Evolutionary conservation across 2,797 vertebrate genomes (phyloP), one percentile per base, ranked within the genome.

Genomic region (Bryconaethiops microstoma): DNA sequence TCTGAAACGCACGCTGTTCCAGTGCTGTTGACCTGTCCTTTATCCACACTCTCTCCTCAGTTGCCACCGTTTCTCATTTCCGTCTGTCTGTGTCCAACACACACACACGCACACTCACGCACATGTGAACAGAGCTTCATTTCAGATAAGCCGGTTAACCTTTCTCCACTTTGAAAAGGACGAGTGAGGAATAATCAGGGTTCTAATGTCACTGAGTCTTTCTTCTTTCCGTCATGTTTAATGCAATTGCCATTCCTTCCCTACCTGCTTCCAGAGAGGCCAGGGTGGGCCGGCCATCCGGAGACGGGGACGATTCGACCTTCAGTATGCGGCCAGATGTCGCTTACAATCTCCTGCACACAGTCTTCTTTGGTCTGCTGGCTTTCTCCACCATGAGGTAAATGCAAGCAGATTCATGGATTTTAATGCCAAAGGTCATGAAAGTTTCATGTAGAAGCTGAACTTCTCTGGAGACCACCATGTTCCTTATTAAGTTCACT

Each of bases 381-480:
- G 97, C 96, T 8, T 90, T 97, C 90, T 98, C 96, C 90, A 99
- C 97, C 6, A 98, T 99, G 98, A 98, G 98, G 98, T 99, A 83
- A 91, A 5, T 3, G 59, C n/a, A 63, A 35, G 5, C 19, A 21
- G 7, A 74, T 69, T 60, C 23, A 29, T 23, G 45, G 29, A 65
- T 3, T 13, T 35, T 2, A 21, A 7, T 8, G 13, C 3, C 19
- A n/a, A 42, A 42, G 19, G 65, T 68, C 16, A 2, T 39, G 29
- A 7, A 7, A 10, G 23, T 29, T 25, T 14, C 60, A 29, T 4
- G 5, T 3, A 21, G n/a, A 59, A 59, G 7, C 55, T 59, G 13
- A 19, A 7, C 55, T 9, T 21, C 7, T 0, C 7, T 55, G 14
- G 16, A 21, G 55, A 59, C 57, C 10, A 13, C 21, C 5, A 23